These are phyloP conservation scores for Amblyopsis rosae DNA, from an alignment of 2,113 vertebrate genomes.

Conservation along the genomic window DNA sequence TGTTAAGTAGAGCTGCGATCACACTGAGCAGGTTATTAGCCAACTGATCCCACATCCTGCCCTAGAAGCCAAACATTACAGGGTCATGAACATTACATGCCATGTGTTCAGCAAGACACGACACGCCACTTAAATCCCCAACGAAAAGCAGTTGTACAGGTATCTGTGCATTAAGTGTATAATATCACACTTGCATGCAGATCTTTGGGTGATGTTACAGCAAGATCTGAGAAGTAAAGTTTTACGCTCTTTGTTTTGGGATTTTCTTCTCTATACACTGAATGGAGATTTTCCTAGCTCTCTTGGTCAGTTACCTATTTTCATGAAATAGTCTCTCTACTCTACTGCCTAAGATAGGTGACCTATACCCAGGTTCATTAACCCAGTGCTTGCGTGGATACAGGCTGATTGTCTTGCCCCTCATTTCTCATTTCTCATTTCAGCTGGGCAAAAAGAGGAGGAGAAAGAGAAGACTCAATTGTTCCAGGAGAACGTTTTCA, in stretches of 20 bases:
- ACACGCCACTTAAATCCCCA: not conserved
- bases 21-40: conserved; percentile 26
- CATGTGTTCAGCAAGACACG: conserved; percentile 4
- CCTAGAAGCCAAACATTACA: conserved; percentile 7
- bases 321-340: not conserved
- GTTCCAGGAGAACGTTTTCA: conserved; percentile 90
- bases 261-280: not conserved
- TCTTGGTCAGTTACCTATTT: conserved; percentile 2
- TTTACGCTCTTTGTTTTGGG: not conserved
- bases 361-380: conserved; percentile 28
- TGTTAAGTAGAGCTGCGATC: conserved; percentile 27
- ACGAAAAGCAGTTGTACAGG: not conserved
- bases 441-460: conserved; percentile 72
- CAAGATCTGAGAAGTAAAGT: not conserved
- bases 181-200: not conserved
- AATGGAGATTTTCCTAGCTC: not conserved
- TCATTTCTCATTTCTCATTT: conserved; percentile 13
- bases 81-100: conserved; percentile 10
- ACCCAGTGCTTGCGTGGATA: conserved; percentile 34
- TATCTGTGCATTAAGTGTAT: not conserved
- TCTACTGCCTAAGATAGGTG: conserved; percentile 27
- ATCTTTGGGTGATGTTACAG: not conserved
- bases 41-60: conserved; percentile 50
- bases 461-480: conserved; percentile 66
- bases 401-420: conserved; percentile 33